Conservation (phyloP, 2,888 invertebrate genomes). For the Gryllus longicercus region DNA sequence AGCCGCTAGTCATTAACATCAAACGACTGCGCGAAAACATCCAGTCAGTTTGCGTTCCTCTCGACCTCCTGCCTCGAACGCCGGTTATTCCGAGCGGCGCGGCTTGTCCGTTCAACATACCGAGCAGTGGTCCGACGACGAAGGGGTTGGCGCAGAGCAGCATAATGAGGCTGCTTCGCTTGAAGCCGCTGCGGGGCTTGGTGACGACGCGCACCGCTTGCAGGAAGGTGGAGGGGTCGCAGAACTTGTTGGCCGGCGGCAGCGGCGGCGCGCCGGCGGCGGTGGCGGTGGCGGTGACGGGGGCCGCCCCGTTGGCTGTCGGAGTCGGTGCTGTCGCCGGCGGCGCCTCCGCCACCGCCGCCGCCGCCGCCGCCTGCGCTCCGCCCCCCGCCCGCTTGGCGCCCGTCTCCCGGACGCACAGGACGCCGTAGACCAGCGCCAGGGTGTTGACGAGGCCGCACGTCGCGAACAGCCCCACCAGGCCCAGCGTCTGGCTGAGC, state of each 20-base stretch:
- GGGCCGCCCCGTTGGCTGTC: neutral
- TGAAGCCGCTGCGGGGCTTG: neutral
- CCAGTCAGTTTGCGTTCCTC: no score
- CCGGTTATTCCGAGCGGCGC: no score
- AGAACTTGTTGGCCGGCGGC: neutral
- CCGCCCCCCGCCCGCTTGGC: neutral
- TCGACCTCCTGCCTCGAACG: no score
- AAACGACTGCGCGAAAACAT: no score
- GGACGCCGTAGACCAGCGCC: neutral
- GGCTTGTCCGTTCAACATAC: neutral
- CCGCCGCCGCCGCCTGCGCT: neutral
- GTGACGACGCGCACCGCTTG: neutral
- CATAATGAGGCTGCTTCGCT: neutral
- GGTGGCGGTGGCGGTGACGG: neutral
- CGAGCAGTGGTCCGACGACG: neutral
- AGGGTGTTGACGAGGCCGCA: neutral
- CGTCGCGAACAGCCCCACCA: neutral
- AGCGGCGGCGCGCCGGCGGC: neutral
- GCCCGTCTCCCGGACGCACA: neutral
- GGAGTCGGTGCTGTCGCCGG: neutral
- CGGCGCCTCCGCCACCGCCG: neutral
- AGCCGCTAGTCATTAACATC: no score
- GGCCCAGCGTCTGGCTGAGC: neutral
- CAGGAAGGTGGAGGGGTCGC: constrained; percentile 1
- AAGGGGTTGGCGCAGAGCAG: neutral